phyloP scores from a whole-genome alignment of 2,888 invertebrate species.

The Drosophila picticornis region DNA sequence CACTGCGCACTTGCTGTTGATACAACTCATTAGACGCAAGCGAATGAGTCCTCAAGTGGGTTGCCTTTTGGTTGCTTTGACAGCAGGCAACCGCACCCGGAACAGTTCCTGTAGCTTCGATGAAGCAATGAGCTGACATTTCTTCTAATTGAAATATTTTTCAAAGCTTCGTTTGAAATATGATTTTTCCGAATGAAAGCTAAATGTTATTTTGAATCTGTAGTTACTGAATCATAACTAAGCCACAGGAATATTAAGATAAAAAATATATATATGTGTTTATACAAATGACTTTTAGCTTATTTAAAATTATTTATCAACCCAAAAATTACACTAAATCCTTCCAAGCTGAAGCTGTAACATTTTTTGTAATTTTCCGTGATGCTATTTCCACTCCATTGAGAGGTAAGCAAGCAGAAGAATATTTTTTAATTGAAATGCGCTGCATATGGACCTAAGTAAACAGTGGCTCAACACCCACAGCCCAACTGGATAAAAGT shows the following conservation, averaged over 20 bases:
- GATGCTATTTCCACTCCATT: constrained; percentile 31
- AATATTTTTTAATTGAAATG: constrained; percentile 73
- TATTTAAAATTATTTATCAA: not conserved
- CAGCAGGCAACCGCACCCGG: constrained; percentile 19
- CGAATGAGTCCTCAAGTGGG: constrained; percentile 82
- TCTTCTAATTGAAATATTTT: not conserved
- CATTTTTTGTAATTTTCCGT: not conserved
- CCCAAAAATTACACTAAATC: not conserved
- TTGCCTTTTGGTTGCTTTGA: constrained; percentile 16
- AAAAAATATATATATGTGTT: not conserved
- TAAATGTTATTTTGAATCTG: not conserved
- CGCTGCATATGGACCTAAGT: constrained; percentile 68
- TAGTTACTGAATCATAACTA: not conserved
- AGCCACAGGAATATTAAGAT: not conserved
- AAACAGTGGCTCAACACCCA: constrained; percentile 57
- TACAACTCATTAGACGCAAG: constrained; percentile 83
- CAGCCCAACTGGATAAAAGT: constrained; percentile 44
- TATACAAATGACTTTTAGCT: not conserved
- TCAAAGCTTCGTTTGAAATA: constrained; percentile 19
- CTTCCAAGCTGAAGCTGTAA: too few relatives aligned
- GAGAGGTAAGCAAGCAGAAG: constrained; percentile 36
- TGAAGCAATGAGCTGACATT: constrained; percentile 10
- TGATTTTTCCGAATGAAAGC: not conserved
- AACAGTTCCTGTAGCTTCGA: constrained; percentile 11
- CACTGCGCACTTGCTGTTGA: constrained; percentile 73